phyloP scores from a whole-genome alignment of 2,888 invertebrate genomes.

The Germaria angustata region DNA sequence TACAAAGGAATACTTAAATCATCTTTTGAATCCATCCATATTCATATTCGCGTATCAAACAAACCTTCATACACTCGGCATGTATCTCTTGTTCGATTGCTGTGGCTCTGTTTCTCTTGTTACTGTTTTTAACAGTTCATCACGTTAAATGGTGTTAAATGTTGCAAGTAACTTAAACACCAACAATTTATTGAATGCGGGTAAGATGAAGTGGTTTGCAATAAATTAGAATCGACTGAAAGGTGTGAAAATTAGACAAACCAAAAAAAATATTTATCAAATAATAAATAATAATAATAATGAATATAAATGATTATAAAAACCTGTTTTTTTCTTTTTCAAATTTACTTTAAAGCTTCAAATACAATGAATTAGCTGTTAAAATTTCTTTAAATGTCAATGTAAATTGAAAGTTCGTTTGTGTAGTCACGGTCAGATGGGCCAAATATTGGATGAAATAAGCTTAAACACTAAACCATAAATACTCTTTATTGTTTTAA shows the following conservation, averaged over 20 bases:
- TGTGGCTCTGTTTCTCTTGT: not conserved
- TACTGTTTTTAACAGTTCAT: conserved; percentile 22
- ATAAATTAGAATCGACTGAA: not conserved
- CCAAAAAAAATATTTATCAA: conserved; percentile 4
- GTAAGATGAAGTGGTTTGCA: conserved; percentile 16
- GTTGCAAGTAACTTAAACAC: conserved; percentile 47
- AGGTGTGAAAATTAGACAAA: conserved; percentile 51
- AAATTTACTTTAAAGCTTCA: not conserved
- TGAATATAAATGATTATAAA: not conserved
- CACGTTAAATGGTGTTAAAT: conserved; percentile 58
- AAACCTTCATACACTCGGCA: not conserved
- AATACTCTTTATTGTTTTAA: too few relatives aligned
- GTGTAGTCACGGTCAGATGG: not conserved
- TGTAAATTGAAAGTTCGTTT: not conserved
- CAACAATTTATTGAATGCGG: not conserved
- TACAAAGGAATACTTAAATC: conserved; percentile 16
- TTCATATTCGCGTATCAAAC: conserved; percentile 10
- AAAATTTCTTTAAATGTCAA: not conserved
- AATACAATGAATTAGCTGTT: not conserved
- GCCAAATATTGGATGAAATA: not conserved
- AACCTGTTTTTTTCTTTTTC: not conserved
- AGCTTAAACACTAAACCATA: too few relatives aligned
- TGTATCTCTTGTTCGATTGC: not conserved
- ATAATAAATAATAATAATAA: not conserved
- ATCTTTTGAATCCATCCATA: not conserved